These are phyloP conservation scores for Erynnis tages DNA, from an alignment of 2,888 invertebrate genomes.

Conservation along the genomic window DNA sequence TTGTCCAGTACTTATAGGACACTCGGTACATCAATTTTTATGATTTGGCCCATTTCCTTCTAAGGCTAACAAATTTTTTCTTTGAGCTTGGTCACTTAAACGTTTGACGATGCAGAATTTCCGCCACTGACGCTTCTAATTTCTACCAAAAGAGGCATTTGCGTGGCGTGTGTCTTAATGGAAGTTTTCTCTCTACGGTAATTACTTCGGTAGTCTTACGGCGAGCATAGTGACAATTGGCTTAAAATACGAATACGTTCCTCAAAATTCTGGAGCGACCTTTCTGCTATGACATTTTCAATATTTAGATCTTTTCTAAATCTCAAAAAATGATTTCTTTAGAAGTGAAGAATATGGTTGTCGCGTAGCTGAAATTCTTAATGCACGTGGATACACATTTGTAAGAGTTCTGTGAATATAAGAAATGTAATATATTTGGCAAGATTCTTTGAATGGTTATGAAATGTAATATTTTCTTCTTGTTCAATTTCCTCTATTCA, in stretches of 20 bases:
- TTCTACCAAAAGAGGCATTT: conserved; percentile 7
- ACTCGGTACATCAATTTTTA: no score
- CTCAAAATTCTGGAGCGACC: no score
- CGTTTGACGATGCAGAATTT: background rate
- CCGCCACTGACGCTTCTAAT: conserved; percentile 1
- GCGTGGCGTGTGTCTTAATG: conserved; percentile 1
- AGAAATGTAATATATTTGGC: conserved; percentile 1
- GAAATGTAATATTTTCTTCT: conserved; percentile 13
- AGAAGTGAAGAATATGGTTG: background rate
- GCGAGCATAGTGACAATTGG: no score
- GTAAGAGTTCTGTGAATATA: background rate
- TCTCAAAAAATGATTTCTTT: background rate
- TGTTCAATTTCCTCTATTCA: conserved; percentile 16
- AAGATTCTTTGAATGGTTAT: conserved; percentile 3
- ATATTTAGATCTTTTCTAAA: background rate
- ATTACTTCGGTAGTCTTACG: background rate
- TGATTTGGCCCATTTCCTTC: no score
- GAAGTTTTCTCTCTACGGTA: conserved; percentile 8
- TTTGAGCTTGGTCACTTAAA: no score
- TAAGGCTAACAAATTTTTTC: no score
- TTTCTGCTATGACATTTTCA: background rate
- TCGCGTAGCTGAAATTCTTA: conserved; percentile 1
- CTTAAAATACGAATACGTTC: no score
- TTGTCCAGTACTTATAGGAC: no score
- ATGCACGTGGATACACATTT: conserved; percentile 10